Base-by-base conservation (phyloP, 2,797 vertebrate species). In the Cynopterus sphinx region DNA sequence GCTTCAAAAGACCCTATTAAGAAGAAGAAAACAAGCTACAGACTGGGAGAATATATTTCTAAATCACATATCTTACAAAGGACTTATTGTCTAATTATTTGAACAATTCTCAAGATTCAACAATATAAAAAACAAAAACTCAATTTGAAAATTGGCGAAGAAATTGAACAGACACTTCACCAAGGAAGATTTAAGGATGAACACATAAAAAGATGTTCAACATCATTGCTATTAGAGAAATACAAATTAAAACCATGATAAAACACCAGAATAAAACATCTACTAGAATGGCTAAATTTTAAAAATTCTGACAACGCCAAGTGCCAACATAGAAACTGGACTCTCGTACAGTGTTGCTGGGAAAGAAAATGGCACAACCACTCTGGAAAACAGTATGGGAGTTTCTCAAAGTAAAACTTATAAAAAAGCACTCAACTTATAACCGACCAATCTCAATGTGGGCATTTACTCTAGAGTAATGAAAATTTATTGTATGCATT, bases 81-180 rank as follows among this genome's bases (percentile, higher is more conserved):
- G 1, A 70, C 2, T 65, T 79, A 4, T 26, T 82, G 31, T 1
- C 16, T 74, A 19, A 84, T 53, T 70, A 67, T 51, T 67, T 67
- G 81, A 86, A 28, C 65, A 83, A 74, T 84, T 87, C 51, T 78
- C 24, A 95, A 94, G 87, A 65, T 26, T 9, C 33, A 91, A 36
- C 31, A 79, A 68, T 21, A 87, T 51, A 46, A 88, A 96, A 63
- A 49, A 49, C 49, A 49, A 71, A 1, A 82, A 36, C 13, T 74
- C 49, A 91, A 24, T 78, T 73, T 75, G 70, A 65, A 75, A 73
- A 59, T 21, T 91, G 33, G 6, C 11, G 24, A 86, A 94, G 2
- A 67, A 75, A 46, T 3, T 43, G 0, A 21, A 59, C 4, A 59
- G 2, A 53, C 2, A 9, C 31, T 82, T 77, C 71, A 67, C 57